These are phyloP conservation scores for Sphaerophoria rueppellii DNA, from an alignment of 2,888 invertebrate genomes.

Conservation along the genomic window DNA sequence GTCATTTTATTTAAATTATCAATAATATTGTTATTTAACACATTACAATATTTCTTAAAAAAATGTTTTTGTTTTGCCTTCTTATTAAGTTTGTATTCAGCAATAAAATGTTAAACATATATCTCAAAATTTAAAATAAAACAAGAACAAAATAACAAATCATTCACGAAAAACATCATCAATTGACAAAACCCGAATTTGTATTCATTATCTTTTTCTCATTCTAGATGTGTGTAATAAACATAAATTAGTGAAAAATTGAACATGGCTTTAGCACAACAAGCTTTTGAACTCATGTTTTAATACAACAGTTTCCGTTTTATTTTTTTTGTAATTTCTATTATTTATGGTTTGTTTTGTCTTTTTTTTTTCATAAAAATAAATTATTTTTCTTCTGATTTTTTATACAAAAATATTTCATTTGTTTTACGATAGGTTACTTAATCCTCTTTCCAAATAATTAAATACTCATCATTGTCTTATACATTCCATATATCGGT, in stretches of 20 bases:
- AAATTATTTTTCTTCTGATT: slow-evolving; percentile 40
- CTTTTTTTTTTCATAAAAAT: slow-evolving; percentile 32
- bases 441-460: slow-evolving; percentile 39
- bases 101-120: slow-evolving; percentile 13
- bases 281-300: slow-evolving; percentile 9
- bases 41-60: slow-evolving; percentile 44
- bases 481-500: slow-evolving; percentile 28
- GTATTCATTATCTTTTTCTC: slow-evolving; percentile 39
- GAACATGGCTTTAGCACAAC: slow-evolving; percentile 4
- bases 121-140: slow-evolving; percentile 10
- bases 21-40: slow-evolving; percentile 16
- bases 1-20: slow-evolving; percentile 52
- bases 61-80: slow-evolving; percentile 13
- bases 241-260: slow-evolving; percentile 63
- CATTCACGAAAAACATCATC: slow-evolving; percentile 9
- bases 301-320: slow-evolving; percentile 22
- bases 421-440: slow-evolving; percentile 45
- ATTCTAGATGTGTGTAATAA: slow-evolving; percentile 55
- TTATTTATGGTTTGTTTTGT: not conserved
- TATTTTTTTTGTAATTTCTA: slow-evolving; percentile 18
- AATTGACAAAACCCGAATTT: slow-evolving; percentile 7
- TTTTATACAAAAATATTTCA: slow-evolving; percentile 69
- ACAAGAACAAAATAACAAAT: slow-evolving; percentile 20
- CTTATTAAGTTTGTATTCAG: slow-evolving; percentile 6
- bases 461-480: slow-evolving; percentile 32